Evolutionary conservation across 1,140 invertebrate genomes (phyloP).

Genomic region (Cotesia typhae): DNA sequence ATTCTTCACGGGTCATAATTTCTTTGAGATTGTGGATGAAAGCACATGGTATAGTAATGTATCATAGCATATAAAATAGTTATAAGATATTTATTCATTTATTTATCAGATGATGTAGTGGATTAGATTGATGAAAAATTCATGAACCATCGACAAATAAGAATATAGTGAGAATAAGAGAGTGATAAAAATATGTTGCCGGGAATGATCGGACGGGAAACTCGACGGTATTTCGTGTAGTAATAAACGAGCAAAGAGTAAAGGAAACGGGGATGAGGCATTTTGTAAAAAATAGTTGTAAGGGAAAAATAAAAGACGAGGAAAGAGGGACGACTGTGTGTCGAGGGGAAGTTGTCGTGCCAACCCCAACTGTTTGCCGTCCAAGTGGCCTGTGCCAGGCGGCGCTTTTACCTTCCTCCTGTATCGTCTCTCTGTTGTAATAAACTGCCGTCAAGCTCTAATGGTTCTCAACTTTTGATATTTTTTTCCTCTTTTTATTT

Average conservation of each 20-base stretch:
- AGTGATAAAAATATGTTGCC: neutral
- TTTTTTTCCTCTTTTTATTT: conserved; percentile 9
- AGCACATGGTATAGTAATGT: too few relatives aligned
- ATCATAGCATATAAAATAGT: neutral
- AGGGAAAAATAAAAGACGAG: conserved; percentile 33
- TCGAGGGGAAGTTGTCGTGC: conserved; percentile 47
- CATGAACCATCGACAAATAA: conserved; percentile 6
- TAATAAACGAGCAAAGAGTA: conserved; percentile 33
- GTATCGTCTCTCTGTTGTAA: conserved; percentile 49
- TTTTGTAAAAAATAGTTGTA: too few relatives aligned
- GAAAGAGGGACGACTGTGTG: conserved; percentile 24
- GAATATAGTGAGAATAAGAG: neutral
- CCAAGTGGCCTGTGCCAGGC: conserved; percentile 57
- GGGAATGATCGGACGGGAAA: conserved; percentile 17
- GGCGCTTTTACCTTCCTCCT: conserved; percentile 39
- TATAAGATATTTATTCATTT: conserved; percentile 7
- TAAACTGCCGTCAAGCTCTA: conserved; percentile 50
- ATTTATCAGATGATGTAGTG: conserved; percentile 4
- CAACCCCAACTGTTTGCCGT: conserved; percentile 56
- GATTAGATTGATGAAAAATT: conserved; percentile 26
- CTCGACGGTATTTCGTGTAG: conserved; percentile 31
- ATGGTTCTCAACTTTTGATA: conserved; percentile 54
- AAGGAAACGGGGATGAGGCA: conserved; percentile 4
- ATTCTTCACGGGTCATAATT: too few relatives aligned
- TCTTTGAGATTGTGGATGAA: too few relatives aligned